Conservation (phyloP, 2,888 invertebrate species). For the Pollenia labialis region DNA sequence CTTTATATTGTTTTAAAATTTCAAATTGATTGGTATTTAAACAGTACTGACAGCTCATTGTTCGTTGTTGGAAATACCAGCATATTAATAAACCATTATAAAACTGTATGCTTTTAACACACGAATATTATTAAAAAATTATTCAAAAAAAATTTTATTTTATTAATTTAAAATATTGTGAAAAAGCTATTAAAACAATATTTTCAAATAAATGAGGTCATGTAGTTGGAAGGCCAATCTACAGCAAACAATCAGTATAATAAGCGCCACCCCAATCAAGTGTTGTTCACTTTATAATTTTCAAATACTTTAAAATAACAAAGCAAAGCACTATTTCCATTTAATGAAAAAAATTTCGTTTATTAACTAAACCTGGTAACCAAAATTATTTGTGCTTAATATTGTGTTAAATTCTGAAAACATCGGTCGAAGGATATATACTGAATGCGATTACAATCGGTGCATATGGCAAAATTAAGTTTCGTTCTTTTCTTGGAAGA, state of each 20-base stretch:
- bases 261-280: background rate
- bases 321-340: no score
- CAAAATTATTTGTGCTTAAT: no score
- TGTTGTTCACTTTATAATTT: no score
- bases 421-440: no score
- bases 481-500: no score
- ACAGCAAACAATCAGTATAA: background rate
- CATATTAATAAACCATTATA: constrained; percentile 44
- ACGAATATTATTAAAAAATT: constrained; percentile 33
- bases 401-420: no score
- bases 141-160: background rate
- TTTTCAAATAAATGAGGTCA: background rate
- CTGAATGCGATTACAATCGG: no score
- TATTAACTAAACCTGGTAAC: no score
- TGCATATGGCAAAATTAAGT: no score
- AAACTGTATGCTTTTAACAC: constrained; percentile 5
- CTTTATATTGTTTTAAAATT: constrained; percentile 17
- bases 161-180: background rate
- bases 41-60: constrained; percentile 59
- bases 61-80: constrained; percentile 42
- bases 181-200: background rate
- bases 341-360: no score
- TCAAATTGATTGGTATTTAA: constrained; percentile 62
- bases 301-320: no score
- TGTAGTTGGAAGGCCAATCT: background rate